Evolutionary conservation across 2,797 vertebrate species (phyloP).

Genomic region (Muscicapa striata): DNA sequence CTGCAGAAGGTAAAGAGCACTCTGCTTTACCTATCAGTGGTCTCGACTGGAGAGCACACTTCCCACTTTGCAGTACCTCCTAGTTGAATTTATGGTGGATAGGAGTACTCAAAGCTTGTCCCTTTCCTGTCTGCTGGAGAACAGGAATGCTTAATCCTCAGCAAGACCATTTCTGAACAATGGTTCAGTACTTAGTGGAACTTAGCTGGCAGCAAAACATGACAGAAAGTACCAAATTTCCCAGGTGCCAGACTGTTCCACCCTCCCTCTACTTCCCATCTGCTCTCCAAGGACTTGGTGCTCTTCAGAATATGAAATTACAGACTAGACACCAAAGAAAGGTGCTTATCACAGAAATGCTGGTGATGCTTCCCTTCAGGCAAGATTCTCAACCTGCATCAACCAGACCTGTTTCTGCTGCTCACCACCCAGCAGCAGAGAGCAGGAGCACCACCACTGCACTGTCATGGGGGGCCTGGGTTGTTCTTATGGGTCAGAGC

Average conservation of each 20-base stretch:
- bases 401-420: background rate
- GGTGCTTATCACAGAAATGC: accelerated
- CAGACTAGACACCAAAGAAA: background rate
- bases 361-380: background rate
- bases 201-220: background rate
- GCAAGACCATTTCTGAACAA: background rate
- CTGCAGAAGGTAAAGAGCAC: background rate
- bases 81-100: background rate
- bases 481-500: background rate
- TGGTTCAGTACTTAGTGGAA: background rate
- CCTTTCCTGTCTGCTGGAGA: background rate
- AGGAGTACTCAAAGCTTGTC: background rate
- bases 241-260: background rate
- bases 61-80: background rate
- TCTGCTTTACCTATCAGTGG: background rate
- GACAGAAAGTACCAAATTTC: background rate
- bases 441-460: background rate
- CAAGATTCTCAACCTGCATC: background rate
- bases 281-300: background rate
- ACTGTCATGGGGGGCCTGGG: accelerated
- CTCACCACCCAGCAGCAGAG: background rate
- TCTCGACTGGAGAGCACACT: background rate
- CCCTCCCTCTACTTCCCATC: background rate
- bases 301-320: background rate
- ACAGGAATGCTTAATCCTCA: background rate